Evolutionary conservation across 2,113 vertebrate species (phyloP), one percentile per base, ranked within the genome.

Genomic region (Cebus imitator): DNA sequence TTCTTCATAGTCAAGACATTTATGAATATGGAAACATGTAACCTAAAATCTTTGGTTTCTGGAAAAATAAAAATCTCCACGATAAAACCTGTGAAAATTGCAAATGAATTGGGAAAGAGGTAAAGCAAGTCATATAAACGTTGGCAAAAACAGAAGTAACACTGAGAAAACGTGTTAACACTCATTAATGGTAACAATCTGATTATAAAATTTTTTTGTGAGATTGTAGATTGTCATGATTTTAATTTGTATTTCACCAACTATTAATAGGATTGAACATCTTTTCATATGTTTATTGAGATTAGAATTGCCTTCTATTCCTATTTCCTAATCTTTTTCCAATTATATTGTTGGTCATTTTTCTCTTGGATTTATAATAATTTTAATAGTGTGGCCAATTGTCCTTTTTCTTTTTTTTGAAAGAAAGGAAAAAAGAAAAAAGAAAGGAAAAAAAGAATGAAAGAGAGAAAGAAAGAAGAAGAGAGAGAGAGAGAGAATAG

Each of bases 11-110:
- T 61, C 10, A 70, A 97, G 95, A 94, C 81, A 92, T 96, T 96
- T 96, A 96, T 97, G 93, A 96, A 97, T 97, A 96, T 90, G 90
- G 89, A 97, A 95, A 79, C n/a, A 25, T 40, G 30, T 96, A 96
- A 94, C 72, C 91, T 78, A 81, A 95, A 95, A 87, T 90, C 83
- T 97, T 94, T 81, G 87, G 79, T 90, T 97, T 97, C 85, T 1
- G 0, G 92, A 90, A 94, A 95, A 94, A 94, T 73, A 88, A 96
- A 97, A 97, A 52, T 78, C 48, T 90, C n/a, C 76, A 87, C 25
- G 48, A 86, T 87, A 96, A 97, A 97, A 98, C 68, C 82, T 97
- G 64, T 96, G 87, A 97, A 40, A 43, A 27, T 91, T 45, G 92
- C 58, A 82, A 90, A 95, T 90, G 87, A 97, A 97, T 85, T 79